Base-by-base conservation (phyloP, 2,113 vertebrate species). In the Embiotoca jacksoni region DNA sequence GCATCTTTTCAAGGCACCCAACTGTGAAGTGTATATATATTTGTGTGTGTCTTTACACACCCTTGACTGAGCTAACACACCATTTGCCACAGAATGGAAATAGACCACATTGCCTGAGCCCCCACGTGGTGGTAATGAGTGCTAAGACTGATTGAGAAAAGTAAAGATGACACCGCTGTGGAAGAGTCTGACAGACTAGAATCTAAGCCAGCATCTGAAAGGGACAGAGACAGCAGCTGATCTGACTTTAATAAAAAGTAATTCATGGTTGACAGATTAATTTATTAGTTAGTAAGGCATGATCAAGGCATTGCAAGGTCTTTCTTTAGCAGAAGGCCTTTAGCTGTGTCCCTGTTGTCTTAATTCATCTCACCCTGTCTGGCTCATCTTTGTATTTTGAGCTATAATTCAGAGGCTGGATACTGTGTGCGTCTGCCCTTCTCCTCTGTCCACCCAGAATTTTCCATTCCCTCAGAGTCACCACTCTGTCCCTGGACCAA, bases 391-490 rank as follows among this genome's bases (percentile, higher is more conserved):
- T 41, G 61, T 81, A 80, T 82, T 88, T 87, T 30, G 50, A 80
- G 59, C 78, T 60, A 41, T 71, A 75, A 72, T 70, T 85, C 60
- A 36, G 37, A 66, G 59, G 37, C 64, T 65, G 30, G 32, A n/a
- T 60, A 13, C 53, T 63, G 64, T 58, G 67, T 47, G 72, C 33
- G 10, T 65, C 35, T 75, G 35, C 64, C 74, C 83, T 73, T 88
- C 67, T 88, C 65, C 66, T 82, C 63, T 70, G 50, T 71, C 53
- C 49, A 31, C 35, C 36, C 53, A 50, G 57, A 64, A 73, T 68
- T 91, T 94, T 94, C 91, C 90, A 93, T 93, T 90, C 81, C 49
- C 84, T 92, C 80, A 90, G 75, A 62, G 80, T 74, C 81, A 83
- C 84, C 59, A 52, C 65, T 72, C 55, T 77, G 80, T 75, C 67